phyloP scores from a whole-genome alignment of 2,113 vertebrate genomes.

The Antidorcas marsupialis region DNA sequence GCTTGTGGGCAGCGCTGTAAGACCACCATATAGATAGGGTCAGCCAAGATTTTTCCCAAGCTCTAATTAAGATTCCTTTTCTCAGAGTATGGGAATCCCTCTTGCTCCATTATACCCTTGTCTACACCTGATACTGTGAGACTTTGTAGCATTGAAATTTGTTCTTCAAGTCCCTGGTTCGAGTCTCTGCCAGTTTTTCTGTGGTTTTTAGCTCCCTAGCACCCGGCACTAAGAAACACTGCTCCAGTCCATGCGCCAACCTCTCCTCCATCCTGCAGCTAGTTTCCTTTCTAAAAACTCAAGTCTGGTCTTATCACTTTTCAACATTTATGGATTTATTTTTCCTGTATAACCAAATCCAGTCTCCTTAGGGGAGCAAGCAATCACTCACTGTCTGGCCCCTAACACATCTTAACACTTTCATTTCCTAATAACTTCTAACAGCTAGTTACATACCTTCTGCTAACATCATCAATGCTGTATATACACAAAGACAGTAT shows the following conservation, averaged over 20 bases:
- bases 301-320: not conserved
- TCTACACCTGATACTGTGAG: not conserved
- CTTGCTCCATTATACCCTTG: not conserved
- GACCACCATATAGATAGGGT: not conserved
- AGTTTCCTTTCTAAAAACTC: not conserved
- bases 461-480: not conserved
- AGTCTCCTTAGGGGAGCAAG: not conserved
- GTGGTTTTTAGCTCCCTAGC: not conserved
- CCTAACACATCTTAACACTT: not conserved
- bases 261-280: not conserved
- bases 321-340: not conserved
- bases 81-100: not conserved
- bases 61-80: not conserved
- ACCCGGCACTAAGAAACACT: not conserved
- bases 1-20: not conserved
- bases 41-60: not conserved
- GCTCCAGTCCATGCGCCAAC: not conserved
- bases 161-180: not conserved
- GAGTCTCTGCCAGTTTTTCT: not conserved
- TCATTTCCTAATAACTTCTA: not conserved
- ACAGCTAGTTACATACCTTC: not conserved
- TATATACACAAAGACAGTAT: not conserved
- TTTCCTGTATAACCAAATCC: not conserved
- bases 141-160: not conserved
- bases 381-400: not conserved